Evolutionary conservation across 2,888 invertebrate genomes (phyloP).

Genomic region (Hoplodrina ambigua): DNA sequence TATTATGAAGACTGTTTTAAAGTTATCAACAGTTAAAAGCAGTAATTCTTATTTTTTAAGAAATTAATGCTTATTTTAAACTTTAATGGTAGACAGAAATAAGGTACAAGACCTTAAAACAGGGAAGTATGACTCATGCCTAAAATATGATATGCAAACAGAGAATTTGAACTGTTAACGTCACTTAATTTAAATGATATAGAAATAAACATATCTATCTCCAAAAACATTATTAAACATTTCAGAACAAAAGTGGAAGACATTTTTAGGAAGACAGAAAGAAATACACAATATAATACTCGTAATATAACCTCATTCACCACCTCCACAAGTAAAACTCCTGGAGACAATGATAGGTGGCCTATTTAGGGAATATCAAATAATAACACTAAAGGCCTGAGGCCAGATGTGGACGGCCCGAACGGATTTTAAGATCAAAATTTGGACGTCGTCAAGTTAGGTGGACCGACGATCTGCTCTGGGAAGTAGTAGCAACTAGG

Average conservation of each 20-base stretch:
- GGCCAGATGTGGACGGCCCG: neutral
- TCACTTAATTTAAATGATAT: neutral
- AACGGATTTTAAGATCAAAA: neutral
- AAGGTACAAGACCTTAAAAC: neutral
- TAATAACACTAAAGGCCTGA: neutral
- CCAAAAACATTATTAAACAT: neutral
- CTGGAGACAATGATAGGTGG: neutral
- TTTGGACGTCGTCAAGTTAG: neutral
- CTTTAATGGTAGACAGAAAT: neutral
- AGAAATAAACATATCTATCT: neutral
- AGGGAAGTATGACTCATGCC: neutral
- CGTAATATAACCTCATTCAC: neutral
- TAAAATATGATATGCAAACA: constrained; percentile 10
- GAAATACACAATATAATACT: constrained; percentile 6
- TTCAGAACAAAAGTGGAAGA: constrained; percentile 15
- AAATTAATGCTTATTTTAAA: neutral
- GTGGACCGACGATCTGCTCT: neutral
- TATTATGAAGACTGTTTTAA: constrained; percentile 12
- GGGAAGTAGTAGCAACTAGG: neutral
- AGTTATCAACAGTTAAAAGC: constrained; percentile 11
- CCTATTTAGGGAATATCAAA: neutral
- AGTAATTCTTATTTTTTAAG: neutral
- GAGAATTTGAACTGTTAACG: neutral
- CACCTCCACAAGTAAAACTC: neutral
- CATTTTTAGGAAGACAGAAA: neutral